Evolutionary conservation across 2,888 invertebrate genomes (phyloP).

Genomic region (Parnassius orleans): DNA sequence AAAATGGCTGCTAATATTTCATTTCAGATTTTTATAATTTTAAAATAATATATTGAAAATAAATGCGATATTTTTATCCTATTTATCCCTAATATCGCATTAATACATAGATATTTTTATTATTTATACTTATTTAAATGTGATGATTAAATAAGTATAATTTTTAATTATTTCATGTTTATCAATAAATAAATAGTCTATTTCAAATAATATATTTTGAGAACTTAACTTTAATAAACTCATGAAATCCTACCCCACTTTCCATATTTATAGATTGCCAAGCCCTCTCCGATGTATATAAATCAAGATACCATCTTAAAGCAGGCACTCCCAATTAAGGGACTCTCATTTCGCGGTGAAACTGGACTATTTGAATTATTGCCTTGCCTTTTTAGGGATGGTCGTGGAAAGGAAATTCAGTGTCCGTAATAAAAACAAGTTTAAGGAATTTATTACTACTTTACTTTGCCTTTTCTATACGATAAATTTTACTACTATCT

Average conservation of each 20-base stretch:
- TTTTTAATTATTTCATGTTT: no score
- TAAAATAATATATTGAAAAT: no score
- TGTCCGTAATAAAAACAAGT: conserved; percentile 19
- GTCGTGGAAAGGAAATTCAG: conserved; percentile 12
- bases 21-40: no score
- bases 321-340: conserved; percentile 22
- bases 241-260: neutral
- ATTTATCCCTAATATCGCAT: no score
- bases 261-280: conserved; percentile 8
- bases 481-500: no score
- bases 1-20: no score
- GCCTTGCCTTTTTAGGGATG: conserved; percentile 20
- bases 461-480: conserved; percentile 6
- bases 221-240: neutral
- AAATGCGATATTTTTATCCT: no score
- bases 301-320: conserved; percentile 25
- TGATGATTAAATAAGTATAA: no score
- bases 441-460: conserved; percentile 19
- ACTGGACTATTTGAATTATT: conserved; percentile 27
- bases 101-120: no score
- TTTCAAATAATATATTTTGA: no score
- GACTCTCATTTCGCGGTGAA: conserved; percentile 19
- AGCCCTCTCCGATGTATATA: conserved; percentile 8
- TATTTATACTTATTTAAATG: no score
- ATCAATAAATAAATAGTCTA: no score